Evolutionary conservation across 1,140 invertebrate species (phyloP).

Genomic region (Laupala kohalensis): DNA sequence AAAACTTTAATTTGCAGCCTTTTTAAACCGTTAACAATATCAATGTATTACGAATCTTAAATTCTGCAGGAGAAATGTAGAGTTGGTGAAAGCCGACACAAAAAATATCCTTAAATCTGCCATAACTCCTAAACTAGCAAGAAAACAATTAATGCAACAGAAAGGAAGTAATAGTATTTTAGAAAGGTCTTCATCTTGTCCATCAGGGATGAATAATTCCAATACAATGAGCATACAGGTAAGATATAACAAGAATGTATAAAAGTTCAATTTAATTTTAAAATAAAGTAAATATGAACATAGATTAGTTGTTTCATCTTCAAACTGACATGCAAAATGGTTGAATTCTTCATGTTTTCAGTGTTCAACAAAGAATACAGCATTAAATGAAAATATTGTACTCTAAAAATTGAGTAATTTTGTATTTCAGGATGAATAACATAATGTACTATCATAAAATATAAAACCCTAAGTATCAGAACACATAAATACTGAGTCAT

Average conservation of each 20-base stretch:
- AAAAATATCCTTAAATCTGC: constrained; percentile 73
- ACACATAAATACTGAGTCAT: too few species aligned
- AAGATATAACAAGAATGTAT: constrained; percentile 6
- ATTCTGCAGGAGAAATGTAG: constrained; percentile 54
- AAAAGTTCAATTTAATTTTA: too few species aligned
- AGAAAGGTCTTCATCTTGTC: constrained; percentile 14
- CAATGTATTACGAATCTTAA: neutral
- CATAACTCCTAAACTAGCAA: constrained; percentile 54
- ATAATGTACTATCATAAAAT: too few species aligned
- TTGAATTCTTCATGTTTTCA: too few species aligned
- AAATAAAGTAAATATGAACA: too few species aligned
- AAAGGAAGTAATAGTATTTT: constrained; percentile 32
- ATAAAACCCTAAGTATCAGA: too few species aligned
- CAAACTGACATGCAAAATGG: too few species aligned
- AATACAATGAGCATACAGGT: neutral
- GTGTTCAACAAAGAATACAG: too few species aligned
- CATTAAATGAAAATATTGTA: too few species aligned
- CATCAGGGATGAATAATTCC: constrained; percentile 5
- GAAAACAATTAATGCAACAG: constrained; percentile 41
- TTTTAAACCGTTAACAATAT: neutral
- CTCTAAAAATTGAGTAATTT: too few species aligned
- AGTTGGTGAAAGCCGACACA: constrained; percentile 66
- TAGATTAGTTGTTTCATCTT: too few species aligned
- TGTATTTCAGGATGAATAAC: too few species aligned
- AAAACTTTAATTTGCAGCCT: neutral